A percentile compares a stretch with the other conserved stretches of the same genome.
Conservation (phyloP, 2,888 invertebrate genomes). For the Drosophila prostipennis region DNA sequence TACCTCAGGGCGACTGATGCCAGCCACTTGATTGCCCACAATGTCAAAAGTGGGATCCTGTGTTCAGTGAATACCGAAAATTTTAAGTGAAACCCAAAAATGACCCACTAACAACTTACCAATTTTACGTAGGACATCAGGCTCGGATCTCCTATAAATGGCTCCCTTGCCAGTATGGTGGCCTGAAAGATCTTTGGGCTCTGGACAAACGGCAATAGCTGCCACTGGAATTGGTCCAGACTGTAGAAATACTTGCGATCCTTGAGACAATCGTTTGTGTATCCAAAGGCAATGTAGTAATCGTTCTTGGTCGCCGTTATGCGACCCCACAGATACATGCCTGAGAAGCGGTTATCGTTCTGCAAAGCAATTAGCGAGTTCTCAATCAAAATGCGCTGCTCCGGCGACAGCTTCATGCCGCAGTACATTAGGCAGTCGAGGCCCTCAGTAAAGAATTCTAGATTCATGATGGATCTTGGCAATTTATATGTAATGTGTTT, state of each 20-base stretch:
- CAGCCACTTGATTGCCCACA: constrained; percentile 84
- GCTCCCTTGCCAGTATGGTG: constrained; percentile 74
- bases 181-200: constrained; percentile 83
- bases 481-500: constrained; percentile 32
- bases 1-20: constrained; percentile 84
- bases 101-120: constrained; percentile 56
- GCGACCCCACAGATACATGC: constrained; percentile 94
- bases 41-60: constrained; percentile 85
- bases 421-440: constrained; percentile 84
- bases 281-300: constrained; percentile 93
- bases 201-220: constrained; percentile 85
- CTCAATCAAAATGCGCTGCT: constrained; percentile 89
- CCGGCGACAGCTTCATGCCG: constrained; percentile 89
- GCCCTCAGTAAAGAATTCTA: constrained; percentile 81
- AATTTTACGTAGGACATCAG: constrained; percentile 71
- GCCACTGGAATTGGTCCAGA: constrained; percentile 89
- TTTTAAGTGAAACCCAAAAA: not conserved
- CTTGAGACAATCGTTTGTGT: constrained; percentile 88
- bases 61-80: not conserved
- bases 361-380: constrained; percentile 92
- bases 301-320: constrained; percentile 90
- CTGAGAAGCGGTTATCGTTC: constrained; percentile 92
- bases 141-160: constrained; percentile 82
- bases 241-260: constrained; percentile 92
- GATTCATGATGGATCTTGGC: constrained; percentile 74